Percentiles rank a stretch among this genome's conserved stretches.
These are phyloP conservation scores for Rachycentron canadum DNA, from an alignment of 2,797 vertebrate genomes.

Conservation along the genomic window DNA sequence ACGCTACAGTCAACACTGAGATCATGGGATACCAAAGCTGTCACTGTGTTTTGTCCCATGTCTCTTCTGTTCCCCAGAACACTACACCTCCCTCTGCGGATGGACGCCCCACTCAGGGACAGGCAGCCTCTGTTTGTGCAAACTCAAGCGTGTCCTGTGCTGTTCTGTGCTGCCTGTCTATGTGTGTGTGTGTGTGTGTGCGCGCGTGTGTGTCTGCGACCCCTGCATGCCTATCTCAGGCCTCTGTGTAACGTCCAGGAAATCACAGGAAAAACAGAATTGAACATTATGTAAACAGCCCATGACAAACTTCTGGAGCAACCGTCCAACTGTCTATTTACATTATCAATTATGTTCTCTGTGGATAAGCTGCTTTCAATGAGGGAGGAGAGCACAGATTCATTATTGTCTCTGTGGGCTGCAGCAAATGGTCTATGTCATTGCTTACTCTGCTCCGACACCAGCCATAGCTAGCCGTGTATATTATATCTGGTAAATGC, in stretches of 20 bases:
- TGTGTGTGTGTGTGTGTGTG: conserved; percentile 23
- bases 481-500: conserved; percentile 13
- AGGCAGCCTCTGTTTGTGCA: conserved; percentile 85
- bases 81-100: conserved; percentile 57
- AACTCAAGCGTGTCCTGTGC: conserved; percentile 80
- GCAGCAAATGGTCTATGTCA: conserved; percentile 76
- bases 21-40: conserved; percentile 50
- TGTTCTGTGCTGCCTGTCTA: conserved; percentile 31
- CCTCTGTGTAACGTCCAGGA: conserved; percentile 85
- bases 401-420: conserved; percentile 65
- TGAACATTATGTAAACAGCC: conserved; percentile 85
- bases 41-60: conserved; percentile 58
- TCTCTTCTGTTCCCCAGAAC: conserved; percentile 47
- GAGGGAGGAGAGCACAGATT: conserved; percentile 44
- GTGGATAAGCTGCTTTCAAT: conserved; percentile 75
- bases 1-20: conserved; percentile 45
- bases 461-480: conserved; percentile 26
- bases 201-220: conserved; percentile 65
- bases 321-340: conserved; percentile 83
- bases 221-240: conserved; percentile 77
- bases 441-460: conserved; percentile 52
- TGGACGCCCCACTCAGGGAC: conserved; percentile 71
- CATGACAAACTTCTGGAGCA: conserved; percentile 77
- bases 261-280: conserved; percentile 84
- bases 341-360: conserved; percentile 83